A percentile compares a stretch with the other conserved stretches of the same genome.
Conservation (phyloP, 2,888 invertebrate genomes). For the Acrobeloides nanus region DNA sequence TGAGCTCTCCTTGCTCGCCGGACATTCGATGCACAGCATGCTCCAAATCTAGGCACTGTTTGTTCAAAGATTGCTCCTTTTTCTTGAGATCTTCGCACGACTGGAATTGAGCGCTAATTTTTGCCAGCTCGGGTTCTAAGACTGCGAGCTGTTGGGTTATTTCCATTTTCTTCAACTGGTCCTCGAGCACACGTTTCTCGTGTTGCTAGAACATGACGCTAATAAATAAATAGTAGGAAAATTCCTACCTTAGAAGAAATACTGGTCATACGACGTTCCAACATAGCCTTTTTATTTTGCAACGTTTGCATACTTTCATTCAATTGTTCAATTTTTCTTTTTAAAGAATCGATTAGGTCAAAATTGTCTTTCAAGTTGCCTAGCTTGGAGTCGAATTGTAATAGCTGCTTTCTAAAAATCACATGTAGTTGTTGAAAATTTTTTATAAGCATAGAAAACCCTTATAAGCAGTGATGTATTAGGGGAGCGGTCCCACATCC, state of each 20-base stretch:
- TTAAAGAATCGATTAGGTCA: not conserved
- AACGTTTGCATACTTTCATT: conserved; percentile 7
- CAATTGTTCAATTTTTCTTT: not conserved
- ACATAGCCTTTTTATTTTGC: not conserved
- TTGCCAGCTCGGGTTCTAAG: too few species aligned
- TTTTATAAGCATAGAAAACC: too few species aligned
- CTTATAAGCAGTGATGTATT: too few species aligned
- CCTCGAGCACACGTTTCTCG: conserved; percentile 22
- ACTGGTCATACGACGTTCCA: not conserved
- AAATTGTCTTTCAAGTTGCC: not conserved
- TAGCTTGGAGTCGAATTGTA: not conserved
- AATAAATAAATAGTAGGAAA: not conserved
- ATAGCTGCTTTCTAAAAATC: not conserved
- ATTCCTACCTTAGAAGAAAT: too few species aligned
- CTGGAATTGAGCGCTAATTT: too few species aligned
- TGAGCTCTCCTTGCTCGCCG: conserved; percentile 16
- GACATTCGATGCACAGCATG: conserved; percentile 8
- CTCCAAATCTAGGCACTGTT: too few species aligned
- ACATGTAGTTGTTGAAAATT: not conserved
- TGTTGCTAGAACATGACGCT: conserved; percentile 12
- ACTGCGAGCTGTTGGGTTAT: too few species aligned
- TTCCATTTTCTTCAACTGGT: conserved; percentile 28
- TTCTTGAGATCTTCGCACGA: too few species aligned
- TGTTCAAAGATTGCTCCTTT: too few species aligned
- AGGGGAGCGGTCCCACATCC: too few species aligned